Conservation (phyloP, 2,113 vertebrate genomes). For the Stictonetta naevosa region DNA sequence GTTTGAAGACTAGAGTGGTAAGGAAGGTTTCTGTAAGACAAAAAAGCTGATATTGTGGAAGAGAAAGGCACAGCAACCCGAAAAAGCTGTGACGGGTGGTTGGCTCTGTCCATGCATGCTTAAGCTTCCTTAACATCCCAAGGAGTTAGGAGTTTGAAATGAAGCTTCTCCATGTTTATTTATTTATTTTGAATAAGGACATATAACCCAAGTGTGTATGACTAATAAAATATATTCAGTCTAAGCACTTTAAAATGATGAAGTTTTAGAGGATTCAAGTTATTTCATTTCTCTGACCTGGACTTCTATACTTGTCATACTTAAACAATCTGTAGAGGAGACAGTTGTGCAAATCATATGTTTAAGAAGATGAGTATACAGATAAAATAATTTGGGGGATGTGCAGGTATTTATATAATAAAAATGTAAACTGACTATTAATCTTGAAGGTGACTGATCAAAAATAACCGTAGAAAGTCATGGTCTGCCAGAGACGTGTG, state of each 20-base stretch:
- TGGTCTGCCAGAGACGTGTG: neutral
- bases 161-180: neutral
- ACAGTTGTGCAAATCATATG: neutral
- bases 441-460: neutral
- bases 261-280: neutral
- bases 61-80: neutral
- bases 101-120: neutral
- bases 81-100: fast-evolving
- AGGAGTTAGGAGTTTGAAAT: neutral
- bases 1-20: neutral
- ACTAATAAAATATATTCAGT: fast-evolving
- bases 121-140: neutral
- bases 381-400: neutral
- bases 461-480: neutral
- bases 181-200: neutral
- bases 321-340: neutral
- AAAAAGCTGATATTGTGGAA: neutral
- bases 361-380: neutral
- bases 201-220: neutral
- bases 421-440: neutral
- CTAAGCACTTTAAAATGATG: neutral
- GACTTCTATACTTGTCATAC: neutral
- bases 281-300: neutral
- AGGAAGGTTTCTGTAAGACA: neutral
- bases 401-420: neutral